A percentile compares a stretch with the other conserved stretches of the same genome.
These are phyloP conservation scores for Diplazon laetatorius DNA, from an alignment of 2,888 invertebrate species.

Conservation along the genomic window DNA sequence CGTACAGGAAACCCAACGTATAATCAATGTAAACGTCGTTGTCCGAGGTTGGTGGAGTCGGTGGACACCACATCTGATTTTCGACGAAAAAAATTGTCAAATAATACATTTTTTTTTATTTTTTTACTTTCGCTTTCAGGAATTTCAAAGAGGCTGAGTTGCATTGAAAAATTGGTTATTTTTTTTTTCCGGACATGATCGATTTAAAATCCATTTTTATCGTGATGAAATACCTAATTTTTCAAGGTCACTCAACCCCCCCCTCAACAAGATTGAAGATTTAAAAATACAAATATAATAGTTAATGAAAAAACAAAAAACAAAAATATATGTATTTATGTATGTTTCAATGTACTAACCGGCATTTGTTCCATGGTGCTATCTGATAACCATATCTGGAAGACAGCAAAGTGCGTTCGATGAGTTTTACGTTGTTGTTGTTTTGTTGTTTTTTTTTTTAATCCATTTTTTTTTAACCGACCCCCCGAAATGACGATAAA, in stretches of 20 bases:
- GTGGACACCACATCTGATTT: constrained; percentile 96
- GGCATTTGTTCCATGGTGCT: constrained; percentile 90
- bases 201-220: no score
- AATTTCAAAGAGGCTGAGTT: no score
- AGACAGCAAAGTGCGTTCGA: constrained; percentile 74
- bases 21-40: constrained; percentile 96
- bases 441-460: constrained; percentile 25
- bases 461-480: not conserved
- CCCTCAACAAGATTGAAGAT: no score
- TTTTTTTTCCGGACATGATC: no score
- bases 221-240: no score
- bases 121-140: no score
- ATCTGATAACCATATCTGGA: constrained; percentile 91
- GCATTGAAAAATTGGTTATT: no score
- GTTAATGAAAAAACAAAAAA: not conserved
- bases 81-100: no score
- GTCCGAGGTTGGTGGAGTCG: constrained; percentile 97
- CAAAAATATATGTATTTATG: not conserved
- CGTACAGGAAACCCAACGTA: constrained; percentile 93
- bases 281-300: not conserved
- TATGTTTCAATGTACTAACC: constrained; percentile 85
- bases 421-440: constrained; percentile 35
- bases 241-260: no score
- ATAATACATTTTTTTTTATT: no score
- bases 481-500: not conserved